A percentile compares a stretch with the other conserved stretches of the same genome.
Evolutionary conservation across 2,797 vertebrate genomes (phyloP).

Genomic region (Bovichtus diacanthus): DNA sequence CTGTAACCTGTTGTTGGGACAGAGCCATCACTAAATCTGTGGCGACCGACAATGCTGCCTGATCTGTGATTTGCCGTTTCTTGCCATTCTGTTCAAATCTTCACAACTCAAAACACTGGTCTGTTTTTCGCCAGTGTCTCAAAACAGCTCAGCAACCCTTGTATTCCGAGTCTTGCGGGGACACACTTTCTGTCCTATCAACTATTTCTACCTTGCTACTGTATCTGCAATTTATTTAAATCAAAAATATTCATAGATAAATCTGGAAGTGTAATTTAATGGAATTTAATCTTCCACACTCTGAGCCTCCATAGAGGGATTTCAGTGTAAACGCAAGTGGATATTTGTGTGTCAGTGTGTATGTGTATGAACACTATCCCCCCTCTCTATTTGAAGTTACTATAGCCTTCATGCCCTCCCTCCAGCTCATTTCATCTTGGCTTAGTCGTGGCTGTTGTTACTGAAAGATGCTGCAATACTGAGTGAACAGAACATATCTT

Average conservation of each 20-base stretch:
- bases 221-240: slow-evolving; percentile 23
- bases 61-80: slow-evolving; percentile 34
- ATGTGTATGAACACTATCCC: slow-evolving; percentile 33
- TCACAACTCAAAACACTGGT: slow-evolving; percentile 2
- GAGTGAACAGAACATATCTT: slow-evolving; percentile 37
- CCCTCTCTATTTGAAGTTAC: slow-evolving; percentile 50
- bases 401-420: slow-evolving; percentile 36
- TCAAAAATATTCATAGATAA: slow-evolving; percentile 27
- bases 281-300: slow-evolving; percentile 40
- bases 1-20: slow-evolving; percentile 67
- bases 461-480: slow-evolving; percentile 49
- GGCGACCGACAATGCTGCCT: slow-evolving; percentile 27
- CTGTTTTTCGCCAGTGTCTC: slow-evolving; percentile 6
- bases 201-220: background rate
- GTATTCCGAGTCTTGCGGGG: background rate
- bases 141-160: background rate
- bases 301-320: slow-evolving; percentile 18
- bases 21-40: slow-evolving; percentile 57
- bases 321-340: slow-evolving; percentile 23
- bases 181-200: background rate
- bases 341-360: slow-evolving; percentile 37
- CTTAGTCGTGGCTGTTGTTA: slow-evolving; percentile 62
- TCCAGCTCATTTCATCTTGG: slow-evolving; percentile 63
- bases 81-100: slow-evolving; percentile 11
- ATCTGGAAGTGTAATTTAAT: slow-evolving; percentile 34